Evolutionary conservation across 1,140 invertebrate genomes (phyloP).

Genomic region (Lepidurus arcticus): DNA sequence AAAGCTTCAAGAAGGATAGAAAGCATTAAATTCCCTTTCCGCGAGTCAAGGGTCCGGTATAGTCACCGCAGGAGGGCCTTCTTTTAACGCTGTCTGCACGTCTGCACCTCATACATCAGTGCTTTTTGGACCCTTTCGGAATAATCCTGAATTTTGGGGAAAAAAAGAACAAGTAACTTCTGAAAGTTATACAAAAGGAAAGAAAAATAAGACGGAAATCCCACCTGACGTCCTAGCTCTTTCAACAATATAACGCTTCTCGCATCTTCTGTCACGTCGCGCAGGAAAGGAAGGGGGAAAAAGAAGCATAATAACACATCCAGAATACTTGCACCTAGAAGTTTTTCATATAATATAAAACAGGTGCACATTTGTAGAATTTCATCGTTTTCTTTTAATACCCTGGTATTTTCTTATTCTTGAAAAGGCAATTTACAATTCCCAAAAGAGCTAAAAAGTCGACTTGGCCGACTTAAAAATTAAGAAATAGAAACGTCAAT

Average conservation of each 20-base stretch:
- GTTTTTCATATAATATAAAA: too few species aligned
- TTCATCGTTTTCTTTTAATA: too few species aligned
- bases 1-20: not conserved
- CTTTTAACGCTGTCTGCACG: slow-evolving; percentile 6
- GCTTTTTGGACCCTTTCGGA: not conserved
- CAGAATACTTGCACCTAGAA: too few species aligned
- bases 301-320: not conserved
- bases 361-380: too few species aligned
- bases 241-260: slow-evolving; percentile 19
- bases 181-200: not conserved
- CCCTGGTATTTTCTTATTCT: too few species aligned
- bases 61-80: slow-evolving; percentile 8
- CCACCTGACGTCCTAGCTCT: slow-evolving; percentile 14
- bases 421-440: too few species aligned
- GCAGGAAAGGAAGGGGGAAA: not conserved
- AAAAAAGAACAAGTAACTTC: not conserved
- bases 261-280: not conserved
- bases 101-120: slow-evolving; percentile 15
- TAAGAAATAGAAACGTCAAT: too few species aligned
- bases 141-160: not conserved
- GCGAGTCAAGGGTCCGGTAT: slow-evolving; percentile 20
- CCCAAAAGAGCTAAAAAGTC: too few species aligned
- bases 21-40: slow-evolving; percentile 18
- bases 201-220: slow-evolving; percentile 4
- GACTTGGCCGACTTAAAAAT: too few species aligned